These are phyloP conservation scores for Cartodere bifasciata DNA, from an alignment of 2,888 invertebrate genomes.

Conservation along the genomic window DNA sequence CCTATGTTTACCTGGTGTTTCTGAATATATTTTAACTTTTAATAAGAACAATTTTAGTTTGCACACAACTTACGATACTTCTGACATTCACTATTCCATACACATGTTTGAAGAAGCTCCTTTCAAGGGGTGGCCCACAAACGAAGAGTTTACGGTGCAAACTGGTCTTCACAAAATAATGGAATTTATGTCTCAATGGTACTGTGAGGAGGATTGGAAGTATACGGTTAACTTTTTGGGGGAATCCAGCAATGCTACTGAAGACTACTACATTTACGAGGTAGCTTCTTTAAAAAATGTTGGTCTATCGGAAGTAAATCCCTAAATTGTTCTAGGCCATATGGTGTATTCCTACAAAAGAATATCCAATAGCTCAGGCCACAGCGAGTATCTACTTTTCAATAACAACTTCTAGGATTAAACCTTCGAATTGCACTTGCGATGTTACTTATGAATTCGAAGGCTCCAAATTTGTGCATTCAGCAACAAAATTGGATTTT, in stretches of 20 bases:
- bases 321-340: slow-evolving; percentile 6
- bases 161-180: slow-evolving; percentile 4
- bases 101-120: no score
- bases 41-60: no score
- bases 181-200: slow-evolving; percentile 9
- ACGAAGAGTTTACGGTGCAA: slow-evolving; percentile 7
- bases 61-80: no score
- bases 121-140: slow-evolving; percentile 20
- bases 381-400: slow-evolving; percentile 10
- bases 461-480: slow-evolving; percentile 26
- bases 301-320: not conserved
- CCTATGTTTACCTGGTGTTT: no score
- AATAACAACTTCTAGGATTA: slow-evolving; percentile 9
- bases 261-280: slow-evolving; percentile 9
- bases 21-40: no score
- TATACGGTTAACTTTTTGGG: slow-evolving; percentile 8
- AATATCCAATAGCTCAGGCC: slow-evolving; percentile 12
- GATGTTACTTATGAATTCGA: slow-evolving; percentile 33
- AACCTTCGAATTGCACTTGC: slow-evolving; percentile 10
- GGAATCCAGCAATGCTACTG: slow-evolving; percentile 6
- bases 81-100: no score
- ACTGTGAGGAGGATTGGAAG: slow-evolving; percentile 9
- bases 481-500: slow-evolving; percentile 25
- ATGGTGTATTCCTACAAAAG: slow-evolving; percentile 10
- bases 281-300: slow-evolving; percentile 2